phyloP scores from a whole-genome alignment of 2,113 vertebrate species.

The Odontophorus gujanensis region DNA sequence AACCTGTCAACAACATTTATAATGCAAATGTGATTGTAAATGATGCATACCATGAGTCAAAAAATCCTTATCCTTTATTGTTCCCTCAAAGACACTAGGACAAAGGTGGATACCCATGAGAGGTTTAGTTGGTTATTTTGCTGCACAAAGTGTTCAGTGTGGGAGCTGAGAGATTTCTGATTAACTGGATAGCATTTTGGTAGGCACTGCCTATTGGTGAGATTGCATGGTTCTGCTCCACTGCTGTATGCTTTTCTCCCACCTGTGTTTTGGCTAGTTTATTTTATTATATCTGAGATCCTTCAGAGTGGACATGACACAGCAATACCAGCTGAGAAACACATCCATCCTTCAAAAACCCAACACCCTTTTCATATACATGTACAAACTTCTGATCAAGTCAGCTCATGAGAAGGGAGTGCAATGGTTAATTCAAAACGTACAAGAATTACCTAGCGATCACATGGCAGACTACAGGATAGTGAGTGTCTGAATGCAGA shows the following conservation, averaged over 20 bases:
- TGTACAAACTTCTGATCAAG: not conserved
- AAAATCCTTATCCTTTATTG: not conserved
- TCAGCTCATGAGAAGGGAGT: not conserved
- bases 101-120: not conserved
- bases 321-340: not conserved
- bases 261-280: not conserved
- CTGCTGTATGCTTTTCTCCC: not conserved
- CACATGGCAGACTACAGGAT: not conserved
- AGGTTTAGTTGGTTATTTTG: not conserved
- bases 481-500: not conserved
- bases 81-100: not conserved
- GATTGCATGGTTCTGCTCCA: not conserved
- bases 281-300: not conserved
- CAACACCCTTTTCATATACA: not conserved
- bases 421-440: not conserved
- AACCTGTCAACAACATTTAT: slow-evolving; percentile 47
- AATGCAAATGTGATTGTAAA: not conserved
- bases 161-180: not conserved
- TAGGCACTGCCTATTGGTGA: not conserved
- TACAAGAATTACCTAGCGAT: not conserved
- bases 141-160: not conserved
- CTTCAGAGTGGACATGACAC: not conserved
- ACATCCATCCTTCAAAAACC: not conserved
- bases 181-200: not conserved
- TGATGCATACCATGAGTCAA: not conserved